Percentiles rank a stretch among this genome's conserved stretches.
phyloP scores from a whole-genome alignment of 1,140 invertebrate genomes.

The Drosophila oshimai region DNA sequence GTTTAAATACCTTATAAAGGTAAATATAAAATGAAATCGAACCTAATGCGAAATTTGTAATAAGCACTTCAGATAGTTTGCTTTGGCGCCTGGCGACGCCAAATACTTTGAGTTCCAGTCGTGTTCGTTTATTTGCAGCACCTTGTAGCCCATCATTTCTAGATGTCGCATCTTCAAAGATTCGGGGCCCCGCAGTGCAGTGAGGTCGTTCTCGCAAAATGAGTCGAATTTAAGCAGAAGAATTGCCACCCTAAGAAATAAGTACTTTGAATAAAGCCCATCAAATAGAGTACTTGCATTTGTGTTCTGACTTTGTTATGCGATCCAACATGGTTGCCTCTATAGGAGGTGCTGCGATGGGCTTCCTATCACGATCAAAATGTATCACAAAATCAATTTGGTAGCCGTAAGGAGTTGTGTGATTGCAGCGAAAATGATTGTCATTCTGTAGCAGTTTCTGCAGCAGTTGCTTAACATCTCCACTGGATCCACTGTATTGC shows the following conservation, averaged over 20 bases:
- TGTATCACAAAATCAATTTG: conserved; percentile 82
- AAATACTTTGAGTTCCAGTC: conserved; percentile 84
- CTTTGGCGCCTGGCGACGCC: conserved; percentile 74
- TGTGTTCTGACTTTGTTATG: conserved; percentile 63
- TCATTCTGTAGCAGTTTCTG: conserved; percentile 56
- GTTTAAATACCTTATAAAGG: no score
- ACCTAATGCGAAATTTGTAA: conserved; percentile 59
- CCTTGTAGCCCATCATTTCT: conserved; percentile 86
- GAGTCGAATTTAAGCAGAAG: conserved; percentile 76
- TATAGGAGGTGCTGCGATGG: conserved; percentile 44
- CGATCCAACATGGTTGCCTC: conserved; percentile 72
- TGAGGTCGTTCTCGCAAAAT: conserved; percentile 81
- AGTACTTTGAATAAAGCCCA: background rate
- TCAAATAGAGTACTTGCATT: background rate
- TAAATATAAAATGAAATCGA: no score
- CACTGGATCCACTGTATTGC: conserved; percentile 32
- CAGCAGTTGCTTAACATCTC: conserved; percentile 55
- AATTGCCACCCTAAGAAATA: conserved; percentile 78
- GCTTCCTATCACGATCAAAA: conserved; percentile 64
- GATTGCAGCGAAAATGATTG: conserved; percentile 70
- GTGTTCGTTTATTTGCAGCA: conserved; percentile 83
- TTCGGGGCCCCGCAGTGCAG: conserved; percentile 80
- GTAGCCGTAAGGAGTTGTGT: conserved; percentile 81
- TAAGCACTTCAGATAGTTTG: conserved; percentile 81
- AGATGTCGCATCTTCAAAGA: conserved; percentile 84